A percentile compares a stretch with the other conserved stretches of the same genome.
phyloP scores from a whole-genome alignment of 2,113 vertebrate species.

The Urocolius indicus region DNA sequence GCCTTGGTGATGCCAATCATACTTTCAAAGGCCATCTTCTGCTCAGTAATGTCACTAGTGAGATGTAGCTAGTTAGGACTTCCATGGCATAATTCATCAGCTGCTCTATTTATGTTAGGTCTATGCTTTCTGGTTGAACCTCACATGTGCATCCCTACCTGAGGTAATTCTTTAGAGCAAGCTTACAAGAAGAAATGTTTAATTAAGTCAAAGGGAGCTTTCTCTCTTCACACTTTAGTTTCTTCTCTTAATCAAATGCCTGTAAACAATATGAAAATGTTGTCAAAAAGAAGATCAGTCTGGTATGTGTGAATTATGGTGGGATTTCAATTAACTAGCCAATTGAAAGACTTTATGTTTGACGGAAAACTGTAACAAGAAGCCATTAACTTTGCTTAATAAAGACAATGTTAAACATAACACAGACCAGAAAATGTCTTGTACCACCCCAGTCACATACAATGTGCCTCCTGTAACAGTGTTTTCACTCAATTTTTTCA shows the following conservation, averaged over 20 bases:
- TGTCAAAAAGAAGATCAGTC: neutral
- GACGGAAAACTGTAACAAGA: neutral
- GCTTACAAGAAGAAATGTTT: neutral
- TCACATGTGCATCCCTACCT: neutral
- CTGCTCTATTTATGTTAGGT: accelerated
- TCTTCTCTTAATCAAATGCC: neutral
- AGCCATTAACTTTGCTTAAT: neutral
- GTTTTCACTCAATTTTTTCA: neutral
- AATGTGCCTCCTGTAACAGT: neutral
- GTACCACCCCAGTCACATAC: neutral
- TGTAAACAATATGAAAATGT: neutral
- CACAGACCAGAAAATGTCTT: neutral
- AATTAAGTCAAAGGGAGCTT: neutral
- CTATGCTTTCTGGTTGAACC: neutral
- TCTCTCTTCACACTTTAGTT: neutral
- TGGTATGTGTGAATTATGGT: neutral
- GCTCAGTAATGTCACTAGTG: neutral
- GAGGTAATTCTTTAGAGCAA: neutral
- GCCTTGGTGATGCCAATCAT: neutral
- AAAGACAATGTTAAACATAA: neutral
- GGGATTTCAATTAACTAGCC: neutral
- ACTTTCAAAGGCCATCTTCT: neutral
- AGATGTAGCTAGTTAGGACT: neutral
- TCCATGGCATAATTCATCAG: neutral
- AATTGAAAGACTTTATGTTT: neutral